Evolutionary conservation across 2,113 vertebrate genomes (phyloP), one percentile per base, ranked within the genome.

Genomic region (Psittacus erithacus): DNA sequence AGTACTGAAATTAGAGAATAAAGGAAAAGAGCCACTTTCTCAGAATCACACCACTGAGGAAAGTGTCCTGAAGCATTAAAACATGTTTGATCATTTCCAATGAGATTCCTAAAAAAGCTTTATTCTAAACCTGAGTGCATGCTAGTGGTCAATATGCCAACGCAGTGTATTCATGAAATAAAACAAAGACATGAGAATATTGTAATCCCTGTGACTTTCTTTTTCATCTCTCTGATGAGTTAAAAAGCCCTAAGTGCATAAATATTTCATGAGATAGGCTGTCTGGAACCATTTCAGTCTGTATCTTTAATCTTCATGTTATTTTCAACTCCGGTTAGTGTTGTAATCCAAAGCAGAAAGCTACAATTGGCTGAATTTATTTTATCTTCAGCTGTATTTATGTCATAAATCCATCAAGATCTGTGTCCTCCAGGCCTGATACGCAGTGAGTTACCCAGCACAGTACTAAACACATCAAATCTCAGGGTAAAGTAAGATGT

Each of bases 181-280:
- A 35, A 43, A 57, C 65, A 82, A 60, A 73, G 63, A 29, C 15
- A 1, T 3, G 39, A 23, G 1, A 53, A 41, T 14, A 73, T 0
- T 39, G n/a, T 38, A 41, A 88, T 44, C 57, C 52, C 67, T 33
- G 28, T 35, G 46, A 67, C 50, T 85, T 59, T n/a, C 55, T 59
- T 24, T 59, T 59, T 35, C 57, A 59, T 35, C 33, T 57, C 93
- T 57, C 55, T 64, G 57, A 84, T 31, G 77, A 86, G 52, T 69
- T 91, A 49, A 91, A 93, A 93, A 91, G 77, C 69, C 49, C 63
- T 35, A 82, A 76, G 57, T 18, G 23, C 20, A 77, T 87, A 24
- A 93, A 89, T 94, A 78, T 76, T 94, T 91, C 57, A 95, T 85
- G n/a, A 77, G 82, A 46, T 64, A 82, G 70, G 35, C 88, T 67